Percentiles rank a stretch among this genome's conserved stretches.
These are phyloP conservation scores for Apus apus DNA, from an alignment of 2,113 vertebrate species.

Conservation along the genomic window DNA sequence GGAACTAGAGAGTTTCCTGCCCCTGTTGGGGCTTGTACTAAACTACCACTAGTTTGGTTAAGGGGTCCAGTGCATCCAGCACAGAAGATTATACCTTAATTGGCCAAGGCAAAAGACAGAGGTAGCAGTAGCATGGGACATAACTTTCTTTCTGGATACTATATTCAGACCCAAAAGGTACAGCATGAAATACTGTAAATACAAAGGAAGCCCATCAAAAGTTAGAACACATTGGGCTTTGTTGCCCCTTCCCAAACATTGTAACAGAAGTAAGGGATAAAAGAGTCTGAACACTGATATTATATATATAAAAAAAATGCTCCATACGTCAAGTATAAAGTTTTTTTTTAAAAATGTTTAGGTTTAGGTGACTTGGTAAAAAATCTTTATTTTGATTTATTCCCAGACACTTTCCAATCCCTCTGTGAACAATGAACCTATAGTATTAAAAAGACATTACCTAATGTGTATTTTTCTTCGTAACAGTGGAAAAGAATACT, in stretches of 20 bases:
- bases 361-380: neutral
- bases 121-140: neutral
- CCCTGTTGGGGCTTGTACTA: neutral
- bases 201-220: neutral
- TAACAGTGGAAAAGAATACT: slow-evolving; percentile 16
- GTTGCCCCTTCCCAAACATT: neutral
- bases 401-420: slow-evolving; percentile 22
- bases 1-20: neutral
- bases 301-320: neutral
- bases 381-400: slow-evolving; percentile 13
- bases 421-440: slow-evolving; percentile 37
- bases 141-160: neutral
- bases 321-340: neutral
- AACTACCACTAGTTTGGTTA: neutral
- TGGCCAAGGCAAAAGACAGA: neutral
- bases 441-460: neutral
- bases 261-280: neutral
- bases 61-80: neutral
- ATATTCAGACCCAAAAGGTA: neutral
- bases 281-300: neutral
- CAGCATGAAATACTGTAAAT: neutral
- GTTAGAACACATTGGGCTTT: neutral
- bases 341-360: slow-evolving; percentile 43
- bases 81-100: neutral
- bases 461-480: neutral